These are phyloP conservation scores for Nasonia longicornis DNA, from an alignment of 1,140 invertebrate species.

Conservation along the genomic window DNA sequence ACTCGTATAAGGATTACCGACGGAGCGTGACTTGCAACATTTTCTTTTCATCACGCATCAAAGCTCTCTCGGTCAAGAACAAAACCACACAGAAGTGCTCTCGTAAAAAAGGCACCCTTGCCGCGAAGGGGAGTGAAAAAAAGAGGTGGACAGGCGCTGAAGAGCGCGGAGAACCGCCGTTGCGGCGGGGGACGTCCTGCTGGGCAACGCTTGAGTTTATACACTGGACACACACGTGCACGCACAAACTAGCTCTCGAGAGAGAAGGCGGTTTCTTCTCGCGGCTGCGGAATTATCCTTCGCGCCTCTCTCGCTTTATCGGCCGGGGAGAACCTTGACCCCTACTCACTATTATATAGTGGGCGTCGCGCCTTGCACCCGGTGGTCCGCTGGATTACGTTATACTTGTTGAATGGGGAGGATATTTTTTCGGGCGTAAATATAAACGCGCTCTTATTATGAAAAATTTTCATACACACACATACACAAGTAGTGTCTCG, in stretches of 20 bases:
- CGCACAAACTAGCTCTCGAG: constrained; percentile 45
- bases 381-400: neutral
- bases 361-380: neutral
- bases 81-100: neutral
- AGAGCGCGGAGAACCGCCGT: neutral
- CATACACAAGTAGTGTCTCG: neutral
- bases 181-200: constrained; percentile 52
- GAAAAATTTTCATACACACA: neutral
- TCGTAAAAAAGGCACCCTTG: constrained; percentile 2
- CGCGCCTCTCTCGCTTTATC: neutral
- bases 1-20: neutral
- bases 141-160: constrained; percentile 36
- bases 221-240: constrained; percentile 6
- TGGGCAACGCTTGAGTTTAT: constrained; percentile 46
- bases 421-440: neutral
- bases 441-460: neutral
- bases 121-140: neutral
- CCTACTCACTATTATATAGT: neutral
- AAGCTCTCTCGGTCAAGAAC: neutral
- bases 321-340: neutral
- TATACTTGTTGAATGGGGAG: neutral
- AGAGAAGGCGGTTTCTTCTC: constrained; percentile 32
- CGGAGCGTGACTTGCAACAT: too few relatives aligned
- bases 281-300: constrained; percentile 37
- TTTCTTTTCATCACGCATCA: too few relatives aligned